Evolutionary conservation across 2,113 vertebrate genomes (phyloP).

Genomic region (Oreocharis arfaki): DNA sequence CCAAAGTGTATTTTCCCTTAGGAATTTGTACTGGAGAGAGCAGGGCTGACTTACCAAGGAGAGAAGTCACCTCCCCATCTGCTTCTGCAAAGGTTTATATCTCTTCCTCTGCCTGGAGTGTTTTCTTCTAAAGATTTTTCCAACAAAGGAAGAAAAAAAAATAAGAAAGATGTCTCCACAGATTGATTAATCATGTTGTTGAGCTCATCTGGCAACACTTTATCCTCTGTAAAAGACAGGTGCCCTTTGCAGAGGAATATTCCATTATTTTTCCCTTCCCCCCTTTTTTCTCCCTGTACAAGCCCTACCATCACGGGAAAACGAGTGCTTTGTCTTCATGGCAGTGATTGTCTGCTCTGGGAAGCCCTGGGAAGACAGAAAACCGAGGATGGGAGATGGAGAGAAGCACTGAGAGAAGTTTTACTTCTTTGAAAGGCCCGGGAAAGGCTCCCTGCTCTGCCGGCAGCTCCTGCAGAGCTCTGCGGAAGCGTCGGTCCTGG

Average conservation of each 20-base stretch:
- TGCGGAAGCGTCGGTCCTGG: not conserved
- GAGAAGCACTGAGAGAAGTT: not conserved
- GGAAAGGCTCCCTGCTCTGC: not conserved
- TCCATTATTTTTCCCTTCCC: not conserved
- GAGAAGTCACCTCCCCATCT: not conserved
- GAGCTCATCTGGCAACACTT: not conserved
- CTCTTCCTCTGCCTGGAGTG: not conserved
- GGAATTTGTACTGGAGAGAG: not conserved
- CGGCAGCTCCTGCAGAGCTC: not conserved
- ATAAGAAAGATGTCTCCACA: not conserved
- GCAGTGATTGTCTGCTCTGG: conserved; percentile 3
- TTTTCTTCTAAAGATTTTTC: not conserved
- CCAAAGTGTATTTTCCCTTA: not conserved
- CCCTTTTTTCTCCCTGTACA: not conserved
- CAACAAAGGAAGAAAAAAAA: not conserved
- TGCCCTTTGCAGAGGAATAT: conserved; percentile 37
- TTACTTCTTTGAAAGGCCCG: not conserved
- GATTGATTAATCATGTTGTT: conserved; percentile 19
- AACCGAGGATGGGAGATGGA: not conserved
- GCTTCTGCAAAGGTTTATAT: not conserved
- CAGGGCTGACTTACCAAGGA: not conserved
- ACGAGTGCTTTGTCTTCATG: conserved; percentile 5
- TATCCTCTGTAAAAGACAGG: conserved; percentile 31
- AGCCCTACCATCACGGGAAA: not conserved
- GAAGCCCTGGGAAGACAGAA: not conserved